Evolutionary conservation across 2,888 invertebrate genomes (phyloP), one percentile per base, ranked within the genome.

Genomic region (Oxyscelio sp.): DNA sequence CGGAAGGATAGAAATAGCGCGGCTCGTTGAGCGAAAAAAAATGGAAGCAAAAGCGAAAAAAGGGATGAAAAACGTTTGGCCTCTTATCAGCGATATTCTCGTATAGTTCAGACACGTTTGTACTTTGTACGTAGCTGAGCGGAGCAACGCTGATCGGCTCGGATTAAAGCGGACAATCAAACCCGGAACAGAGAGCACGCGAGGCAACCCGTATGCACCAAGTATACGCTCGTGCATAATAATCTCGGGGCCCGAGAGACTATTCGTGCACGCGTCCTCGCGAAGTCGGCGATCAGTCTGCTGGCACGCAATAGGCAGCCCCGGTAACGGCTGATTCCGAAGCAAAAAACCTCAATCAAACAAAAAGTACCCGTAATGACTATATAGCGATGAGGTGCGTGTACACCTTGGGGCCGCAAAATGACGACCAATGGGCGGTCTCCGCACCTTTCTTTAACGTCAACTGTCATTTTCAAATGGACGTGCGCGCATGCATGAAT

Each of bases 301-400:
- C n/a, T n/a, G n/a, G n/a, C n/a, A n/a, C n/a, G n/a, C n/a, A n/a
- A n/a, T n/a, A n/a, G n/a, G n/a, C n/a, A n/a, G n/a, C n/a, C n/a
- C n/a, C n/a, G n/a, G n/a, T n/a, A n/a, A n/a, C n/a, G n/a, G n/a
- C n/a, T n/a, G n/a, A n/a, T n/a, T n/a, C n/a, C n/a, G n/a, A n/a
- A n/a, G n/a, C n/a, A 77, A 83, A 83, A 81, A 74, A 66, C 50
- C 61, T 66, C 65, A 59, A 81, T 66, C 63, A 77, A 86, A 75
- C 15, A 85, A 77, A 85, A 70, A 87, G 85, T 82, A 74, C 80
- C 71, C 78, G 58, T 89, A 89, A 90, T 83, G 86, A 88, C 86
- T 80, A 59, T 83, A 83, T 74, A 80, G 87, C 75, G 74, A 11
- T 4, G n/a, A 40, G 59, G 71, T 85, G 85, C 85, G 87, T 83